Evolutionary conservation across 2,888 invertebrate species (phyloP), one percentile per base, ranked within the genome.

Genomic region (Mythimna albipuncta): DNA sequence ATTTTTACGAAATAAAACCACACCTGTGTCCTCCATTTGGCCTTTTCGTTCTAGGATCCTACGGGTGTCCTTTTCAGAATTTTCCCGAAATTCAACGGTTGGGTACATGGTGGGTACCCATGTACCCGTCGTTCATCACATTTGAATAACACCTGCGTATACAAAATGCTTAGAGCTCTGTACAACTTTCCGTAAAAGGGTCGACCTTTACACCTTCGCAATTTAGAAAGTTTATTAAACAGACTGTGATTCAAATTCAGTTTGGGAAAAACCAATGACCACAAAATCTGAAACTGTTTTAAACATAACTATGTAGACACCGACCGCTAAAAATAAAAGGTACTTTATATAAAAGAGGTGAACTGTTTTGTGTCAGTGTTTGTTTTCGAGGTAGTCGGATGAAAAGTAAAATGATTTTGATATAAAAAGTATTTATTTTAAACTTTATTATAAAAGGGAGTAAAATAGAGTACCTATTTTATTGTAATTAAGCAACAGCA

Each of bases 151-250:
- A 65, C 61, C 35, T 38, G 44, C 10, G 19, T n/a, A 13, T 16
- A 26, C 32, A 26, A 50, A 79, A 61, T 35, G 61, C 80, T 38
- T 32, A 13, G 19, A 19, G 75, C 44, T 62, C n/a, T 57, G 16
- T 6, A 77, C 55, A 74, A 38, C 19, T 61, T 47, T 13, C 55
- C 50, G n/a, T 79, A 35, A 79, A 80, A 77, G 76, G 75, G 65
- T 61, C 62, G 13, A 70, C 58, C 35, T 54, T 19, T 50, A 52
- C 63, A 63, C 78, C 35, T 63, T 38, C 13, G 61, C 44, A 58
- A 58, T 62, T 58, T 21, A 63, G 50, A 79, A 75, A 75, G 44
- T 75, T 75, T 72, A 35, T 68, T 41, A 61, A 61, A 61, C 13
- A 61, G 61, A 41, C 41, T 21, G 41, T 7, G 38, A 58, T 19